Evolutionary conservation across 1,140 invertebrate genomes (phyloP), one percentile per base, ranked within the genome.

Genomic region (Sarcophaga peregrina): DNA sequence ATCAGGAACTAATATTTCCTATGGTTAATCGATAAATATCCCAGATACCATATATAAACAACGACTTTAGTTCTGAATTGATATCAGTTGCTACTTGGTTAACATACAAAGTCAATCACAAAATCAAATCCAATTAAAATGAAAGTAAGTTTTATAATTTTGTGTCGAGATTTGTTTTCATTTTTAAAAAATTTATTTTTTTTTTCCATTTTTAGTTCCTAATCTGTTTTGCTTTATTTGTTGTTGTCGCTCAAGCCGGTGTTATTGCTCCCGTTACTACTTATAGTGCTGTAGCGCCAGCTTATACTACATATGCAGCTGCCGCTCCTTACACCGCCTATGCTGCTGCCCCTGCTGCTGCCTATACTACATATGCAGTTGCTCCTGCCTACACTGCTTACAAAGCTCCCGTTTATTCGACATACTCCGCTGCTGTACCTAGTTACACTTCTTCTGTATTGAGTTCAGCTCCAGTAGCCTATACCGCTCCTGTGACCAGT

Each of bases 181-280:
- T 10, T 17, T 62, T 15, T 17, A 8, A 13, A n/a, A 4, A 37
- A 37, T 37, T 37, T 4, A 37, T 37, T 37, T 68, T 68, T n/a
- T 68, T 37, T 37, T 37, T 37, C 25, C 45, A 5, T 81, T 48
- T 62, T 62, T 15, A 88, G 87, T 87, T 87, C 87, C 82, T 88
- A 80, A 87, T 88, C 82, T 88, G 87, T 86, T 86, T 88, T 76
- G 85, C 87, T 80, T 87, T 88, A 68, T 87, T 85, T 85, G 75
- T 88, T 54, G 87, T 87, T 81, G 87, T 76, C 78, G 87, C 87
- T 58, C 87, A 88, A 85, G 87, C 87, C 76, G 87, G 87, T 75
- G 87, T 52, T 84, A 68, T 88, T 73, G 86, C 87, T 8, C 83
- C 62, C 5, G 11, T 82, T 3, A 75, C 86, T 72, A 78, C 83